Conservation (phyloP, 2,797 vertebrate genomes). For the Anguilla obscura region DNA sequence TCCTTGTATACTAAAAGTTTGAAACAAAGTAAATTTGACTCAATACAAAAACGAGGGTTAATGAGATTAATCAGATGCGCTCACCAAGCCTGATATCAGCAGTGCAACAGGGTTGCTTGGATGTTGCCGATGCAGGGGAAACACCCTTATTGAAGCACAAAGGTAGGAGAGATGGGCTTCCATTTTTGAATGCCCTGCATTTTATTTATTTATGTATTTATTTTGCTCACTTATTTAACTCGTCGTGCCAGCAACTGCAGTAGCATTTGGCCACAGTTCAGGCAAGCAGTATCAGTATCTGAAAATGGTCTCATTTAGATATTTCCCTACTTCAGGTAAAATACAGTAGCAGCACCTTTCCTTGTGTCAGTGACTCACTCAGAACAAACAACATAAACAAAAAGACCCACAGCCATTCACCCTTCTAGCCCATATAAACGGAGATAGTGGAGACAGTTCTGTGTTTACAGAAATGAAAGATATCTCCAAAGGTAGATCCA, state of each 20-base stretch:
- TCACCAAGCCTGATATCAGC: not conserved
- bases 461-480: not conserved
- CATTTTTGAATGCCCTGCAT: not conserved
- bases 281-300: slow-evolving; percentile 48
- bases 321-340: slow-evolving; percentile 21
- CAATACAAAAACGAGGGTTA: too few species aligned
- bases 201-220: not conserved
- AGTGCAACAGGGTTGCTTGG: not conserved
- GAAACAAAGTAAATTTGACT: too few species aligned
- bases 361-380: slow-evolving; percentile 11
- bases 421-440: not conserved
- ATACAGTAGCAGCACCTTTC: slow-evolving; percentile 28
- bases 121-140: not conserved
- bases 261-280: not conserved
- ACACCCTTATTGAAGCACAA: slow-evolving; percentile 5
- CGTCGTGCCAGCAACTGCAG: not conserved
- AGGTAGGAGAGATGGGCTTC: not conserved
- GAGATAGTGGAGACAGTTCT: not conserved
- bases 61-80: not conserved
- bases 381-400: slow-evolving; percentile 3
- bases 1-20: too few species aligned
- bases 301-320: slow-evolving; percentile 37
- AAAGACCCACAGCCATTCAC: slow-evolving; percentile 27
- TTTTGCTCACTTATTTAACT: not conserved
- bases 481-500: not conserved